Base-by-base conservation (phyloP, 1,140 invertebrate genomes). In the Pseudomyrmex gracilis region DNA sequence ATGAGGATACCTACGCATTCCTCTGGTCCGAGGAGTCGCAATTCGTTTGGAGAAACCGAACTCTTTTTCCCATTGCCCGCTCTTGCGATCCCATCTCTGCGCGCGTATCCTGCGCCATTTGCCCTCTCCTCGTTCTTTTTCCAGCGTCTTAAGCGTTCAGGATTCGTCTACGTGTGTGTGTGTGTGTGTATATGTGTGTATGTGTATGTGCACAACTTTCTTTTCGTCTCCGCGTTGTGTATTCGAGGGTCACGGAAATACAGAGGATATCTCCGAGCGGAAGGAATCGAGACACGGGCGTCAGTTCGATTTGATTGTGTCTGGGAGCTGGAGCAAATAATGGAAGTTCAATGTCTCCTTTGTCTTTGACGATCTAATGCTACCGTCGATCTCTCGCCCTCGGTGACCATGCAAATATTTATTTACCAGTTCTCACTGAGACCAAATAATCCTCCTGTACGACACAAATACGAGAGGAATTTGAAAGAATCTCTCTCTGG, bases 1-100 rank as follows among this genome's bases (percentile, higher is more conserved):
- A 82, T 68, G 73, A 90, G 87, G 90, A 91, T 90, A 90, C 87
- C 85, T 88, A 84, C 86, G 88, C 91, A 92, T 92, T 92, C 91
- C 84, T 83, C 67, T 53, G 68, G 57, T 60, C 74, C 78, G 70
- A 73, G 70, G 34, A 86, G 64, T 76, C 76, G 86, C 84, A 73
- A 84, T 86, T 86, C 87, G 87, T 82, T 84, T 74, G 80, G 71
- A 34, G 67, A 73, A 74, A 84, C 57, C 68, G 64, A 87, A 87
- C 82, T 73, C 66, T 61, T 60, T 82, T 83, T 61, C 15, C 64
- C 71, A 1, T 22, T 15, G 47, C 17, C 34, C 64, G 20, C 34
- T 68, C 43, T 45, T 55, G 49, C 82, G 60, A 57, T 68, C 53
- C 55, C 9, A 34, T 34, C 34, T 34, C 34, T 64, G 60, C 45